Conservation (phyloP, 2,797 vertebrate genomes). For the Prionace glauca region DNA sequence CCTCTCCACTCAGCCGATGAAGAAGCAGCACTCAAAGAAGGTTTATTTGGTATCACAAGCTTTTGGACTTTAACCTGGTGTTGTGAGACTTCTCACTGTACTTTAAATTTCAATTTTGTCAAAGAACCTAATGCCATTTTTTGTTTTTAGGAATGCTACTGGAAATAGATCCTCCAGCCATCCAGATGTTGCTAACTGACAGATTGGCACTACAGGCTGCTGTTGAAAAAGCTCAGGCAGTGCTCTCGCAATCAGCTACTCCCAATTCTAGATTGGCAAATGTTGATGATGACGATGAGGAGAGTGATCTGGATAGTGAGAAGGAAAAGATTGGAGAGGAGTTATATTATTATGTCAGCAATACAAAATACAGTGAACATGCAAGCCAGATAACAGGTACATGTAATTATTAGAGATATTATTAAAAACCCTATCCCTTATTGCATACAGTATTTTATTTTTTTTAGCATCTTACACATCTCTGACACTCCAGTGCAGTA, state of each 20-base stretch:
- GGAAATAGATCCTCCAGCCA: constrained; percentile 59
- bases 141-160: constrained; percentile 64
- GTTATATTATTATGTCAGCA: constrained; percentile 19
- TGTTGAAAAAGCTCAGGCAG: constrained; percentile 63
- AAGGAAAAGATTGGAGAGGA: constrained; percentile 34
- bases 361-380: constrained; percentile 27
- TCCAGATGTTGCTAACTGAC: constrained; percentile 57
- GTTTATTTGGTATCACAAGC: no score
- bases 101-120: background rate
- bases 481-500: background rate
- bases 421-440: background rate
- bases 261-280: background rate
- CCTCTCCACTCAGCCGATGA: no score
- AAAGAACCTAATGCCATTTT: background rate
- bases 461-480: background rate
- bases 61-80: no score
- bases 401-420: background rate
- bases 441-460: background rate
- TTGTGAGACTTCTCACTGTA: no score
- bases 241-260: constrained; percentile 45
- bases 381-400: constrained; percentile 38
- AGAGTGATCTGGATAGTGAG: background rate
- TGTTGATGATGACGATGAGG: background rate
- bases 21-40: no score
- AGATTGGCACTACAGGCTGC: constrained; percentile 55